Evolutionary conservation across 2,888 invertebrate species (phyloP).

Genomic region (Ichneumoninae sp.): DNA sequence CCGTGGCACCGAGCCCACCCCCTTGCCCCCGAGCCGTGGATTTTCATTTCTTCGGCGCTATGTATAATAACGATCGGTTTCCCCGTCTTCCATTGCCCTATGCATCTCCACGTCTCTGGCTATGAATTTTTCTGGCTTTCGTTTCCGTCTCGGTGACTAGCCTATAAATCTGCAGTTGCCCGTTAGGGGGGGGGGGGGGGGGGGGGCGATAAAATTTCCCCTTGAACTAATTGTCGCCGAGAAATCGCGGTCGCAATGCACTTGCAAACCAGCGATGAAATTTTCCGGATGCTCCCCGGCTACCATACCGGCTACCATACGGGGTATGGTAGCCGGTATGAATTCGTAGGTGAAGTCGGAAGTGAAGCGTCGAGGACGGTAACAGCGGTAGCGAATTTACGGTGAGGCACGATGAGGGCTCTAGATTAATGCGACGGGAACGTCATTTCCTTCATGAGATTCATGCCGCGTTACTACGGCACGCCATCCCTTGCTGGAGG

Average conservation of each 20-base stretch:
- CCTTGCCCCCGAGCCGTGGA: constrained; percentile 25
- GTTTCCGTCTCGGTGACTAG: constrained; percentile 49
- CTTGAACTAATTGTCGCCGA: neutral
- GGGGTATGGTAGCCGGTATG: neutral
- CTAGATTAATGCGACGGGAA: constrained; percentile 62
- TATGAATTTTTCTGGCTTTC: constrained; percentile 48
- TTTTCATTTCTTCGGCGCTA: constrained; percentile 61
- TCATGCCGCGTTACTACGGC: constrained; percentile 75
- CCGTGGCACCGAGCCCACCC: constrained; percentile 53
- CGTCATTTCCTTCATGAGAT: constrained; percentile 74
- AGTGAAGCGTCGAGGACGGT: constrained; percentile 57
- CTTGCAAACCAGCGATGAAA: neutral
- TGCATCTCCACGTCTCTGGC: constrained; percentile 39
- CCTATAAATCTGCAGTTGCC: constrained; percentile 31
- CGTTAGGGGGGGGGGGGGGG: no score
- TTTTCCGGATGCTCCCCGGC: neutral
- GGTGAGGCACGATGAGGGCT: constrained; percentile 40
- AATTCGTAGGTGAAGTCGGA: constrained; percentile 47
- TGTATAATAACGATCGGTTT: constrained; percentile 50
- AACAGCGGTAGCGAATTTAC: constrained; percentile 46
- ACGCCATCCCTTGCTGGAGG: neutral
- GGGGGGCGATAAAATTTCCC: neutral
- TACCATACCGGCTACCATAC: no score
- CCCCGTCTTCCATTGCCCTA: neutral
- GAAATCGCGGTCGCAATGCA: neutral